Evolutionary conservation across 2,888 invertebrate genomes (phyloP), one percentile per base, ranked within the genome.

Genomic region (Standfussiana lucernea): DNA sequence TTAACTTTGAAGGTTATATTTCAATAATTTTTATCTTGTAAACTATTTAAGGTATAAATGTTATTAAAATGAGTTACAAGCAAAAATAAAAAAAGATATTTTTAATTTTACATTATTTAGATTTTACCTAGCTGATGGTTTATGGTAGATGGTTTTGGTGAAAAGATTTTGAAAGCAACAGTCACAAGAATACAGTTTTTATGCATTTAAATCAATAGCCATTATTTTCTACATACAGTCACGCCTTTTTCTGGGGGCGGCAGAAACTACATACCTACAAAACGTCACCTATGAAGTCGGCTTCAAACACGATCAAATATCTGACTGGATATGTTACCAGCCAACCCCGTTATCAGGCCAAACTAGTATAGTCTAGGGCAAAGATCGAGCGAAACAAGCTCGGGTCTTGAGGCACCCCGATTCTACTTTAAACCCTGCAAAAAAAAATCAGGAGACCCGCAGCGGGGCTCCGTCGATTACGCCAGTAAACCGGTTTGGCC

Each of bases 1-100:
- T 82, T 82, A 85, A 83, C 82, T 84, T 88, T 70, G 71, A 73
- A 81, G 70, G 69, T 82, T 75, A 77, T 82, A 79, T 83, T 84
- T 82, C 76, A 86, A 84, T 85, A 85, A 88, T 88, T 82, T 83
- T 83, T 72, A 66, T 81, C 18, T 50, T 45, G 32, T 66, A 56
- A 80, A 81, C 42, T 68, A 24, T 79, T 61, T 24, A n/a, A 71
- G 18, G 28, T 61, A 66, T 42, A 13, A 67, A 62, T 47, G 35
- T 64, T 5, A 45, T 32, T 5, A 1, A 24, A 28, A 77, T 66
- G 7, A n/a, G 21, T 73, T 37, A 47, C 3, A 68, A 24, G 37
- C 0, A 47, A 62, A 35, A 21, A 8, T 28, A 59, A 0, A 1
- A 18, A 15, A 28, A 2, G 7, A 59, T 32, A 18, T 18, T 59